Evolutionary conservation across 2,888 invertebrate species (phyloP).

Genomic region (Dendrolimus houi): DNA sequence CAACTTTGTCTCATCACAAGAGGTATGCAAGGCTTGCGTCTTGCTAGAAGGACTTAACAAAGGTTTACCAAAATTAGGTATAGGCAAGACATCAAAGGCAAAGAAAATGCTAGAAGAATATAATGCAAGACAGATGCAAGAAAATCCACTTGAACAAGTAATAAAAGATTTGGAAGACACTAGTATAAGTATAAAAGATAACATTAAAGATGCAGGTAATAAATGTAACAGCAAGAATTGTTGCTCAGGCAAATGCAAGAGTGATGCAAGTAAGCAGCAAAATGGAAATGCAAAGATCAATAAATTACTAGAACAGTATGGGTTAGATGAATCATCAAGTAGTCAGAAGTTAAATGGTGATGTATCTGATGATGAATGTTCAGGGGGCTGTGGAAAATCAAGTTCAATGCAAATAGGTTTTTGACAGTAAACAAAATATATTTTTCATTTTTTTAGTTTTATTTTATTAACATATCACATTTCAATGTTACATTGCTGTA

Average conservation of each 20-base stretch:
- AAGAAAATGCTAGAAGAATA: slow-evolving; percentile 80
- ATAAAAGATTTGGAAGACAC: slow-evolving; percentile 38
- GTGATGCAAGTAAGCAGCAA: slow-evolving; percentile 11
- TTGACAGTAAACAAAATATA: slow-evolving; percentile 22
- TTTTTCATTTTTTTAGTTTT: slow-evolving; percentile 11
- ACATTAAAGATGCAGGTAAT: slow-evolving; percentile 20
- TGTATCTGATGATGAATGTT: slow-evolving; percentile 36
- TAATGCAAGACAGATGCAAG: slow-evolving; percentile 31
- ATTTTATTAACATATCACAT: slow-evolving; percentile 1
- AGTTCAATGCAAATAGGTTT: slow-evolving; percentile 48
- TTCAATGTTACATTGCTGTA: too few relatives aligned
- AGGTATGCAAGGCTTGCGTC: slow-evolving; percentile 97
- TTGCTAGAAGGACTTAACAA: slow-evolving; percentile 96
- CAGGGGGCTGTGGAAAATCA: slow-evolving; percentile 44
- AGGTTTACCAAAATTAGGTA: slow-evolving; percentile 93
- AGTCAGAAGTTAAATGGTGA: slow-evolving; percentile 14
- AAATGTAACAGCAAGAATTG: slow-evolving; percentile 25
- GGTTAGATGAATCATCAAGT: slow-evolving; percentile 25
- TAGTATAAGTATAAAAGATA: slow-evolving; percentile 10
- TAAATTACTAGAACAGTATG: slow-evolving; percentile 39
- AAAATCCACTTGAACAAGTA: slow-evolving; percentile 20
- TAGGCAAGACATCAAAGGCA: slow-evolving; percentile 91
- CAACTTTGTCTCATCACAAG: slow-evolving; percentile 94
- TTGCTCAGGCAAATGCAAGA: slow-evolving; percentile 30
- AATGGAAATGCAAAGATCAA: slow-evolving; percentile 37